Evolutionary conservation across 2,888 invertebrate genomes (phyloP), one percentile per base, ranked within the genome.

Genomic region (Lasiommata megera): DNA sequence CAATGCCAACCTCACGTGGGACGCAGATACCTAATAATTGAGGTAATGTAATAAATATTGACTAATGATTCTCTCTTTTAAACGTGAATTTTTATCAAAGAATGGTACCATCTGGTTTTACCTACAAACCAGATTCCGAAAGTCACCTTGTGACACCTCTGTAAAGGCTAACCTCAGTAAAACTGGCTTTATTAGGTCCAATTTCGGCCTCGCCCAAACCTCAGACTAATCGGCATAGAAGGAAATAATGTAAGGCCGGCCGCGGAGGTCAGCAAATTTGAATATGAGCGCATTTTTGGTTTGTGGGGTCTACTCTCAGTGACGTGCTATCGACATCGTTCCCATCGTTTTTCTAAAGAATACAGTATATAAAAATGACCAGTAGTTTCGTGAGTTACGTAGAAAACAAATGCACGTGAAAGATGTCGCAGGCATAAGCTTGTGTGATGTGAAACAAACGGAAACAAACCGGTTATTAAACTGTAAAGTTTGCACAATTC

Each of bases 191-290:
- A 52, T 53, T 62, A 44, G 57, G 57, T 41, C 52, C 38, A 53
- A 56, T 43, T 51, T 23, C 23, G 56, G 40, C 60, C 60, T 60
- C 60, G 58, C 54, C 43, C 55, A 47, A 60, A 54, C 36, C 57
- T 60, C 38, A 53, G 52, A 54, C 53, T 56, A 62, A 60, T 60
- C 52, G 60, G 52, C 47, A 37, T 56, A 56, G 56, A 54, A 54
- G 38, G 54, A 61, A 37, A 58, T 48, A 44, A 50, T 34, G 16
- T 40, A 48, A 29, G 50, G 36, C n/a, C 37, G 51, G 11, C 50
- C 18, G 41, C 29, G 37, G 54, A 61, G 63, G 54, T 61, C 61
- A 57, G 53, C 43, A 53, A 44, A 61, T 63, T 63, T 63, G 56
- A 57, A 59, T 56, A 63, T 46, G 11, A 12, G 40, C 47, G 14